Percentiles rank a stretch among this genome's conserved stretches.
These are phyloP conservation scores for Pristionchus pacificus DNA, from an alignment of 1,140 invertebrate genomes.

Conservation along the genomic window DNA sequence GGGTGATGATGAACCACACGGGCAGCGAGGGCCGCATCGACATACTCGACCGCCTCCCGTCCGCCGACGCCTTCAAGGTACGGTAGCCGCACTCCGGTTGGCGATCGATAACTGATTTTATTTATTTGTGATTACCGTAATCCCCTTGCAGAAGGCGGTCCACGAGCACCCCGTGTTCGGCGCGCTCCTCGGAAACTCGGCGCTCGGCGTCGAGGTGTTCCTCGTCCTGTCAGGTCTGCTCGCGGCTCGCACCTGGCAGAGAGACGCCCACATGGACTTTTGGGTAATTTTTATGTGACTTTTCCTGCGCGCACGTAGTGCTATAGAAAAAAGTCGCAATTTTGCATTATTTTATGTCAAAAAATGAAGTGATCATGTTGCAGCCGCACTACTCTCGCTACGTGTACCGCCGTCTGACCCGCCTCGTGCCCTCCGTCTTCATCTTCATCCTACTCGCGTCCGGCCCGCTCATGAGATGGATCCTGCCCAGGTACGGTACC, in stretches of 20 bases:
- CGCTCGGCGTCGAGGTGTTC: conserved; percentile 54
- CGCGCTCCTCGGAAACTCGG: conserved; percentile 53
- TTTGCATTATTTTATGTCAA: neutral
- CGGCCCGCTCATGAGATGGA: conserved; percentile 37
- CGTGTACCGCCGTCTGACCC: conserved; percentile 42
- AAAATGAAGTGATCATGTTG: conserved; percentile 24
- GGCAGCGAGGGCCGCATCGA: conserved; percentile 53
- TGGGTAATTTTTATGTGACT: neutral
- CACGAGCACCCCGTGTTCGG: conserved; percentile 52
- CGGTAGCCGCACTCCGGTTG: conserved; percentile 4
- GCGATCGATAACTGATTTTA: conserved; percentile 18
- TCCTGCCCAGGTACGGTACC: conserved; percentile 40
- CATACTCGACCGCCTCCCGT: conserved; percentile 46
- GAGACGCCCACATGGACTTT: conserved; percentile 14
- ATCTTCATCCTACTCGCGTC: conserved; percentile 45
- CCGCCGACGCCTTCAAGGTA: conserved; percentile 48
- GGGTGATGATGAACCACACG: conserved; percentile 53
- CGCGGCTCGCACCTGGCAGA: conserved; percentile 46
- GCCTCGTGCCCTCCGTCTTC: conserved; percentile 43
- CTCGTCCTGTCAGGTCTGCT: conserved; percentile 50
- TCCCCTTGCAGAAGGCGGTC: conserved; percentile 39
- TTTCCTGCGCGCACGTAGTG: conserved; percentile 6
- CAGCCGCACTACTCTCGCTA: conserved; percentile 37
- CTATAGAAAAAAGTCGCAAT: too few relatives aligned
- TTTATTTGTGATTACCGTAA: conserved; percentile 15